Conservation (phyloP, 2,113 vertebrate species). For the Podarcis muralis region DNA sequence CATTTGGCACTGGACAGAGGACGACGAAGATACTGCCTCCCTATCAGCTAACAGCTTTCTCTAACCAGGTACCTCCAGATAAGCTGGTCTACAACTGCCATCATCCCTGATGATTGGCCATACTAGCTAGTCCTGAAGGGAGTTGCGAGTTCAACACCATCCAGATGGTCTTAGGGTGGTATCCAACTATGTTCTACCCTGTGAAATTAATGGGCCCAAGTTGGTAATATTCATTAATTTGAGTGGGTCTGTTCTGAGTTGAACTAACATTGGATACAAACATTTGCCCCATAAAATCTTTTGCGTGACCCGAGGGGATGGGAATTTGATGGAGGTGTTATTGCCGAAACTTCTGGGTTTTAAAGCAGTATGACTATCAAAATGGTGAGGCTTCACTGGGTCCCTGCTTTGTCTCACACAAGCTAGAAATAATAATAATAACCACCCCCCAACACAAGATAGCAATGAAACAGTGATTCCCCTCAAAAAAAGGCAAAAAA, state of each 20-base stretch:
- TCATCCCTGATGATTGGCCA: no score
- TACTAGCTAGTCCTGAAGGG: no score
- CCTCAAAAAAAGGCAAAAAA: slow-evolving; percentile 22
- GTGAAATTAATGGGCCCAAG: no score
- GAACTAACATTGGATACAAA: background rate
- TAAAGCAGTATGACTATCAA: background rate
- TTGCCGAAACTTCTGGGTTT: background rate
- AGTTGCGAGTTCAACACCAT: no score
- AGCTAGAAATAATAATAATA: background rate
- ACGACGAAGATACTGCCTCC: slow-evolving; percentile 48
- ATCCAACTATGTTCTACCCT: no score
- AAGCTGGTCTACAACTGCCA: no score
- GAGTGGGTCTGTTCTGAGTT: no score
- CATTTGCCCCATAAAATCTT: background rate
- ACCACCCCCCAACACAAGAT: background rate
- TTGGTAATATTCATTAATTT: no score
- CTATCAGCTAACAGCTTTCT: background rate
- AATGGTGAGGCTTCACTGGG: background rate
- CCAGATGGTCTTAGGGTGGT: no score
- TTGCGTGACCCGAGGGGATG: background rate
- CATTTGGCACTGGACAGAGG: background rate
- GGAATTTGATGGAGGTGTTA: slow-evolving; percentile 3
- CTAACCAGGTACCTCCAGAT: background rate
- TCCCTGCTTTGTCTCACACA: background rate
- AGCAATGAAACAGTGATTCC: slow-evolving; percentile 30